These are phyloP conservation scores for Saccostrea glomerata DNA, from an alignment of 1,140 invertebrate species.

Conservation along the genomic window DNA sequence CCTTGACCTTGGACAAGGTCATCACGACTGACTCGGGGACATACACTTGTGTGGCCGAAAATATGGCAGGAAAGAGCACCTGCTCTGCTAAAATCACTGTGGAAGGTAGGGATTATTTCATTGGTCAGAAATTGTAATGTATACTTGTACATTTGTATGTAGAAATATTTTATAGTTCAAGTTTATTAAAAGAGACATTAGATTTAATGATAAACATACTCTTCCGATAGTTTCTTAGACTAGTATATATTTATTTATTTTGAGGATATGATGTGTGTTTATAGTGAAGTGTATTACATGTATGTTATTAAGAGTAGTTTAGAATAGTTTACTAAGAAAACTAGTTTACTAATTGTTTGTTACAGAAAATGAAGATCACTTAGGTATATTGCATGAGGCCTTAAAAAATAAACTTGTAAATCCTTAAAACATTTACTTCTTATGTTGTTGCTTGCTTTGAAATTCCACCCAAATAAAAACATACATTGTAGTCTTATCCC, in stretches of 20 bases:
- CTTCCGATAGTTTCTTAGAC: background rate
- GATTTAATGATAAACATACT: background rate
- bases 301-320: background rate
- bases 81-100: constrained; percentile 94
- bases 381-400: constrained; percentile 16
- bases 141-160: background rate
- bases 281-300: background rate
- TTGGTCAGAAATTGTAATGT: background rate
- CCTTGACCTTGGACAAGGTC: constrained; percentile 90
- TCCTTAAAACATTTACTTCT: no score
- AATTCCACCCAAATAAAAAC: no score
- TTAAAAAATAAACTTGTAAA: background rate
- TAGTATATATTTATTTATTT: background rate
- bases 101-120: constrained; percentile 85
- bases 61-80: constrained; percentile 94
- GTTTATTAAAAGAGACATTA: background rate
- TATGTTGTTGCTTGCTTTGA: no score
- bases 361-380: constrained; percentile 28
- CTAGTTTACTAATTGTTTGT: background rate
- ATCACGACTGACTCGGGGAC: constrained; percentile 94
- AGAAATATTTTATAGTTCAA: background rate
- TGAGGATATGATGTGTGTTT: background rate
- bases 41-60: constrained; percentile 94
- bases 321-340: no score
- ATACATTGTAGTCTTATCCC: no score